Conservation (phyloP, 1,140 invertebrate genomes). For the Drosophila parvula region DNA sequence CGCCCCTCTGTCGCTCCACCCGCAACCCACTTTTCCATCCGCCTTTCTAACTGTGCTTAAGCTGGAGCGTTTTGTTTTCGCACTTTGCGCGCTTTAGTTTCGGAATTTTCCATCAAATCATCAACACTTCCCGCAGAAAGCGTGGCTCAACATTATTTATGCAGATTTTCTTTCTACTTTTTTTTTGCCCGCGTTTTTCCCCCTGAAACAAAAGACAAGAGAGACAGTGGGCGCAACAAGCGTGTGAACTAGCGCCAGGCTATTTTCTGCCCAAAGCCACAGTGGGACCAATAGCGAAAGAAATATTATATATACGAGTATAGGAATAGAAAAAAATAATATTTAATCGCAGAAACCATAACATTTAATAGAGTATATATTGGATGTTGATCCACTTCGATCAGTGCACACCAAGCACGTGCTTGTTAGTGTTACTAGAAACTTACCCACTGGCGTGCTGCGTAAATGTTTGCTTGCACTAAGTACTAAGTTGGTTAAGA, state of each 20-base stretch:
- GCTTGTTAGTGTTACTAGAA: no score
- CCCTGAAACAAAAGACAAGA: constrained; percentile 51
- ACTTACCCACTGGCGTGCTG: no score
- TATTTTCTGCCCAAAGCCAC: constrained; percentile 9
- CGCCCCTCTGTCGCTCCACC: background rate
- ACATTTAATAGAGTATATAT: no score
- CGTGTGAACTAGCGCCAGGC: constrained; percentile 73
- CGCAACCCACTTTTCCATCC: constrained; percentile 3
- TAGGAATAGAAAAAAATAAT: no score
- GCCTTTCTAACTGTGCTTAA: constrained; percentile 40
- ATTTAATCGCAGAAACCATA: no score
- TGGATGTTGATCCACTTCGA: no score
- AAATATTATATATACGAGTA: no score
- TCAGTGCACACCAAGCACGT: no score
- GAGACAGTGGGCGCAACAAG: constrained; percentile 68
- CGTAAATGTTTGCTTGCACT: no score
- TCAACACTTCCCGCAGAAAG: constrained; percentile 66
- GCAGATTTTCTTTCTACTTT: constrained; percentile 63
- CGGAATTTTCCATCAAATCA: constrained; percentile 74
- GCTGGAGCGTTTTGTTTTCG: constrained; percentile 44
- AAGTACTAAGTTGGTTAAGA: no score
- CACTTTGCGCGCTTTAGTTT: constrained; percentile 65
- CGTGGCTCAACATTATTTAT: constrained; percentile 75
- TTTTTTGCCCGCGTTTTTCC: constrained; percentile 21
- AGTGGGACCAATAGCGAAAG: constrained; percentile 16